phyloP scores from a whole-genome alignment of 2,797 vertebrate species.

The Aotus griseimembra region DNA sequence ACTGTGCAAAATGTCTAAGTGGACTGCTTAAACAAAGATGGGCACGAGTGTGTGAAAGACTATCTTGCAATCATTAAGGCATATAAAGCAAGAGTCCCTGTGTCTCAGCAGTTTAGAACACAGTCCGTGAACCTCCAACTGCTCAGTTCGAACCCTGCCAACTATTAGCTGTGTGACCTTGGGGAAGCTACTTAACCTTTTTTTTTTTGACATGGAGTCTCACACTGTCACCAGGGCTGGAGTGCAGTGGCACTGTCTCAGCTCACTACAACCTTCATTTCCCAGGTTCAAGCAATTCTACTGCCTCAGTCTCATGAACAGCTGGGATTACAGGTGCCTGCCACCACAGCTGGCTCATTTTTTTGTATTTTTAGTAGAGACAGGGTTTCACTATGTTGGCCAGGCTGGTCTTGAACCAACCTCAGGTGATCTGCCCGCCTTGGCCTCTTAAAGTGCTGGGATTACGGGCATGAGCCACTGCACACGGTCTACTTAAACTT shows the following conservation, averaged over 20 bases:
- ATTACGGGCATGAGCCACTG: background rate
- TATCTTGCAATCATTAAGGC: background rate
- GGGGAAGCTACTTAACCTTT: background rate
- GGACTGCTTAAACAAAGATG: background rate
- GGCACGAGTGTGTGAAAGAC: too few species aligned
- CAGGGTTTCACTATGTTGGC: background rate
- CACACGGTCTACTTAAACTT: rapidly evolving
- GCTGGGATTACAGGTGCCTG: background rate
- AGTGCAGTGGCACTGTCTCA: background rate
- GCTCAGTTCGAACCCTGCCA: background rate
- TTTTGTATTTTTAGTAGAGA: background rate
- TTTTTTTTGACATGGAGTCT: background rate
- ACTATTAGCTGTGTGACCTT: background rate
- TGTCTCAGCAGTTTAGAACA: background rate
- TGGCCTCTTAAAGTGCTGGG: background rate
- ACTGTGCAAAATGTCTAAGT: background rate
- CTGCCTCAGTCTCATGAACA: background rate
- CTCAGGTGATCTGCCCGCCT: background rate
- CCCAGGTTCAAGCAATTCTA: background rate
- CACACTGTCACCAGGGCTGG: background rate
- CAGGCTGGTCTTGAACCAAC: background rate
- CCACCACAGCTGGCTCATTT: background rate
- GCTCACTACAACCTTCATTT: background rate
- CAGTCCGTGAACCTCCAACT: background rate
- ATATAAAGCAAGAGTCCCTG: background rate